These are phyloP conservation scores for Psittacula derbiana DNA, from an alignment of 2,797 vertebrate genomes.

Conservation along the genomic window DNA sequence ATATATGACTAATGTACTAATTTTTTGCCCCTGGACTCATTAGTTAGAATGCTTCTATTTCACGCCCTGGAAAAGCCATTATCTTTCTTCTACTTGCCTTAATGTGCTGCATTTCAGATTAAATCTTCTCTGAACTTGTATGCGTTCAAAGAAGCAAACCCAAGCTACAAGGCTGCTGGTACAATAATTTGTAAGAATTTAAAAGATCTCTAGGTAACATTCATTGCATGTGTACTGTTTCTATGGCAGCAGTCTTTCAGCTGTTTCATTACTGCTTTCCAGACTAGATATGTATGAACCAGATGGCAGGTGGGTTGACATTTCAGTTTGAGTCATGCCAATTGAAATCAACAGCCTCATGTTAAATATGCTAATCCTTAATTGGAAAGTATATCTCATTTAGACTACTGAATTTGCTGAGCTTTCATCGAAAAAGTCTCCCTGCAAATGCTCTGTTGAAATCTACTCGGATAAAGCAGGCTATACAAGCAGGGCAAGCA, in stretches of 20 bases:
- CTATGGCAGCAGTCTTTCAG: constrained; percentile 10
- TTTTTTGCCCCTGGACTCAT: neutral
- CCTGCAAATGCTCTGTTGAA: neutral
- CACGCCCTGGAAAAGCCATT: neutral
- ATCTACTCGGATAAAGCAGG: neutral
- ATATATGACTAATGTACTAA: neutral
- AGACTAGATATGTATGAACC: constrained; percentile 12
- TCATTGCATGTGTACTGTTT: neutral
- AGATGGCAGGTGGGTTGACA: constrained; percentile 65
- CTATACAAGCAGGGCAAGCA: neutral
- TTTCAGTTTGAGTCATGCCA: constrained; percentile 65
- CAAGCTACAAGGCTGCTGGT: neutral
- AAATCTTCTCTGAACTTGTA: neutral
- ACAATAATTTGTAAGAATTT: neutral
- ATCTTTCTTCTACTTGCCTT: neutral
- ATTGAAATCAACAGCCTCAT: constrained; percentile 54
- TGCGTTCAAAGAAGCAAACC: neutral
- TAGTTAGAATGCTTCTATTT: neutral
- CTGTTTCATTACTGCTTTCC: constrained; percentile 27
- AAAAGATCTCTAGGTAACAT: neutral
- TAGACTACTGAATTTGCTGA: constrained; percentile 35
- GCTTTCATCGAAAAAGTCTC: constrained; percentile 40
- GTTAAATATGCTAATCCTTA: constrained; percentile 60
- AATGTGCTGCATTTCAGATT: neutral
- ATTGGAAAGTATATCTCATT: constrained; percentile 46